Percentiles rank a stretch among this genome's conserved stretches.
Evolutionary conservation across 2,888 invertebrate genomes (phyloP).

Genomic region (Lasioglossum villosulum): DNA sequence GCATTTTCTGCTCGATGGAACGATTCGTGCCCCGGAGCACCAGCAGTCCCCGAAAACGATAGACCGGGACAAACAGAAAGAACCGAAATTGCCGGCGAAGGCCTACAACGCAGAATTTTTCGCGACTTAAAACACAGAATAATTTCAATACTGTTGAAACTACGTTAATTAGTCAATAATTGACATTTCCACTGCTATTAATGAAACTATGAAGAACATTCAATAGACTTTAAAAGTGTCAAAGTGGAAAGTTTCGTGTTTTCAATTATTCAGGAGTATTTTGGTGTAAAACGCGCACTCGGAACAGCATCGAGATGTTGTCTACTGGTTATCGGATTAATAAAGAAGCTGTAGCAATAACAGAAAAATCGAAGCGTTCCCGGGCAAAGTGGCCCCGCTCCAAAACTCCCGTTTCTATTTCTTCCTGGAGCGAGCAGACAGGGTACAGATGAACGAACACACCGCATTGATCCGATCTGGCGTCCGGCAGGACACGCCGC

Average conservation of each 20-base stretch:
- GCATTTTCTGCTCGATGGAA: constrained; percentile 71
- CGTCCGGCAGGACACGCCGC: constrained; percentile 63
- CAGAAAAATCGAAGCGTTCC: not conserved
- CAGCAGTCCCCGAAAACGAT: constrained; percentile 37
- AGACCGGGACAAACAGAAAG: constrained; percentile 35
- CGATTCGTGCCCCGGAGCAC: constrained; percentile 43
- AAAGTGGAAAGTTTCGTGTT: not conserved
- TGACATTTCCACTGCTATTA: not conserved
- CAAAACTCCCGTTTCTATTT: constrained; percentile 67
- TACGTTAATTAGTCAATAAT: not conserved
- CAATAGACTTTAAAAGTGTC: not conserved
- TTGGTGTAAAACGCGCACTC: not conserved
- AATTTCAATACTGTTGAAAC: not conserved
- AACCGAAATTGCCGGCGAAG: constrained; percentile 27
- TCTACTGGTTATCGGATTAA: not conserved
- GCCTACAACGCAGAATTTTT: constrained; percentile 10
- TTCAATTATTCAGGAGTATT: not conserved
- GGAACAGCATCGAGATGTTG: not conserved
- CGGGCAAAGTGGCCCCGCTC: constrained; percentile 68
- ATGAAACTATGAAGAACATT: not conserved
- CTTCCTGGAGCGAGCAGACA: constrained; percentile 31
- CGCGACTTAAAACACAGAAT: not conserved
- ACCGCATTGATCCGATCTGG: constrained; percentile 71
- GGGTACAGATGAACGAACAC: constrained; percentile 49
- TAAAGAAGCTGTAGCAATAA: not conserved